Evolutionary conservation across 2,113 vertebrate species (phyloP).

Genomic region (sheep (Ovis aries)): ARS-UI_Ramb_v3.0 NC_056071.1:19765501-19766000

Average conservation of each 20-base stretch:
- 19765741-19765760: neutral
- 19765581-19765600: neutral
- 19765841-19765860: neutral
- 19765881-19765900: neutral
- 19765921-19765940: neutral
- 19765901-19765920: neutral
- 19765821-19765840: neutral
- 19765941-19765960: neutral
- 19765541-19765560: neutral
- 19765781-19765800: neutral
- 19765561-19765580: neutral
- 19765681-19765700: neutral
- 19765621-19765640: neutral
- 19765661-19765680: neutral
- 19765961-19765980: neutral
- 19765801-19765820: neutral
- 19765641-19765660: neutral
- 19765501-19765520: neutral
- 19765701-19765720: neutral
- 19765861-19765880: neutral
- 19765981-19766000: neutral
- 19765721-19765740: neutral
- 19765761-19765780: neutral
- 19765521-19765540: neutral
- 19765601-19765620: neutral